Conservation (phyloP, 1,140 invertebrate genomes). For the Plectus sambesii region DNA sequence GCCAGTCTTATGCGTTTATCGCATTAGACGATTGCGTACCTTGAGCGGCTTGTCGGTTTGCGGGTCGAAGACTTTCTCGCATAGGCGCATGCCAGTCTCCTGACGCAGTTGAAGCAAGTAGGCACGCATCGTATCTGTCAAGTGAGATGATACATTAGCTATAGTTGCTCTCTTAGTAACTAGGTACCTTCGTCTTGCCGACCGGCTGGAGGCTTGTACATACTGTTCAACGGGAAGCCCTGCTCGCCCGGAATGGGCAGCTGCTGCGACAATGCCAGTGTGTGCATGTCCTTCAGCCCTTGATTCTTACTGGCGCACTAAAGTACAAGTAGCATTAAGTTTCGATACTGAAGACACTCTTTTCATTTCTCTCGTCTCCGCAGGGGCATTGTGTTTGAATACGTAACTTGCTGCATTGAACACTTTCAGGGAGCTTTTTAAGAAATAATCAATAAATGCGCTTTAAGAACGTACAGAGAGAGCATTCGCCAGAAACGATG, state of each 20-base stretch:
- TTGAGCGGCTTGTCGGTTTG: slow-evolving; percentile 89
- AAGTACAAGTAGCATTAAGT: slow-evolving; percentile 13
- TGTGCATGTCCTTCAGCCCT: slow-evolving; percentile 86
- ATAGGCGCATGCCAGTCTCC: slow-evolving; percentile 77
- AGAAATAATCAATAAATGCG: no score
- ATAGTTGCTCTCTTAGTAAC: slow-evolving; percentile 35
- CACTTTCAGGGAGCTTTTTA: slow-evolving; percentile 10
- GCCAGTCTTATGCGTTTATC: neutral
- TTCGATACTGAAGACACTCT: slow-evolving; percentile 27
- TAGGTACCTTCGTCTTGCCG: slow-evolving; percentile 62
- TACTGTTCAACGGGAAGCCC: slow-evolving; percentile 91
- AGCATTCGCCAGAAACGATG: no score
- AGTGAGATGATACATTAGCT: slow-evolving; percentile 15
- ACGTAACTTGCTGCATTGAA: no score
- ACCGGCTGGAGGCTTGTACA: slow-evolving; percentile 76
- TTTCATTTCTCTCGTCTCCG: no score
- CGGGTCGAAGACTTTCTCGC: slow-evolving; percentile 77
- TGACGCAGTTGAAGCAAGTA: slow-evolving; percentile 88
- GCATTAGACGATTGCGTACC: slow-evolving; percentile 33
- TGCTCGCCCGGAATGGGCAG: slow-evolving; percentile 93
- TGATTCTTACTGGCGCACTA: slow-evolving; percentile 71
- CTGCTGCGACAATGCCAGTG: slow-evolving; percentile 72
- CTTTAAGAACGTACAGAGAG: no score
- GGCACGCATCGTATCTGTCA: slow-evolving; percentile 72
- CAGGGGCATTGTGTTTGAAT: no score